Percentiles rank a stretch among this genome's conserved stretches.
Evolutionary conservation across 1,140 invertebrate species (phyloP).

Genomic region (Venustaconcha ellipsiformis): DNA sequence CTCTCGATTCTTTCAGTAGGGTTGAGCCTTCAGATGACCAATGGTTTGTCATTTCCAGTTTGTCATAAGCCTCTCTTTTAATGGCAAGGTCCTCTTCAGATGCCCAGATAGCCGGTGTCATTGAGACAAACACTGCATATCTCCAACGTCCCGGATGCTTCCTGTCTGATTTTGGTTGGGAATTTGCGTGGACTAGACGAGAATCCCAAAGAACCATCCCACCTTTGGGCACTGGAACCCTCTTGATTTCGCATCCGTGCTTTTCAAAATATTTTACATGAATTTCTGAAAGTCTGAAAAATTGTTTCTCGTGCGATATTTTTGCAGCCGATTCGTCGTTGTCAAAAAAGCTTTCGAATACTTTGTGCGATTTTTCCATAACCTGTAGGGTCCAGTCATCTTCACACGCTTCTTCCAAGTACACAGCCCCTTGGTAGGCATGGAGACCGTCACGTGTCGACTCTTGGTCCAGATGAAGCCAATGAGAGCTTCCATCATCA

Average conservation of each 20-base stretch:
- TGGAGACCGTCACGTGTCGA: slow-evolving; percentile 26
- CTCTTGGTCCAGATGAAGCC: slow-evolving; percentile 34
- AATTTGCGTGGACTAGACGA: slow-evolving; percentile 29
- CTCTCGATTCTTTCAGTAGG: slow-evolving; percentile 13
- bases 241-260: slow-evolving; percentile 19
- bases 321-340: slow-evolving; percentile 1
- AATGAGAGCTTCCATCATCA: slow-evolving; percentile 9
- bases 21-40: slow-evolving; percentile 25
- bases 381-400: slow-evolving; percentile 33
- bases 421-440: slow-evolving; percentile 35
- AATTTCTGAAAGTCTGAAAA: slow-evolving; percentile 13
- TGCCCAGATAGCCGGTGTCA: slow-evolving; percentile 38
- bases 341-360: slow-evolving; percentile 30
- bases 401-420: slow-evolving; percentile 26
- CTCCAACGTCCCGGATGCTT: slow-evolving; percentile 28
- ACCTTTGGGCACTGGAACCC: slow-evolving; percentile 35
- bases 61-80: slow-evolving; percentile 18
- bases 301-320: slow-evolving; percentile 2
- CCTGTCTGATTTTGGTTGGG: slow-evolving; percentile 17
- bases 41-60: slow-evolving; percentile 28
- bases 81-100: slow-evolving; percentile 16
- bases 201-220: slow-evolving; percentile 40
- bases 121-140: slow-evolving; percentile 31
- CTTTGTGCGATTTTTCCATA: slow-evolving; percentile 32
- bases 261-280: slow-evolving; percentile 19